These are phyloP conservation scores for Eunapius fragilis DNA, from an alignment of 37 sponge, comb jelly and placozoan genomes.

Conservation along the genomic window DNA sequence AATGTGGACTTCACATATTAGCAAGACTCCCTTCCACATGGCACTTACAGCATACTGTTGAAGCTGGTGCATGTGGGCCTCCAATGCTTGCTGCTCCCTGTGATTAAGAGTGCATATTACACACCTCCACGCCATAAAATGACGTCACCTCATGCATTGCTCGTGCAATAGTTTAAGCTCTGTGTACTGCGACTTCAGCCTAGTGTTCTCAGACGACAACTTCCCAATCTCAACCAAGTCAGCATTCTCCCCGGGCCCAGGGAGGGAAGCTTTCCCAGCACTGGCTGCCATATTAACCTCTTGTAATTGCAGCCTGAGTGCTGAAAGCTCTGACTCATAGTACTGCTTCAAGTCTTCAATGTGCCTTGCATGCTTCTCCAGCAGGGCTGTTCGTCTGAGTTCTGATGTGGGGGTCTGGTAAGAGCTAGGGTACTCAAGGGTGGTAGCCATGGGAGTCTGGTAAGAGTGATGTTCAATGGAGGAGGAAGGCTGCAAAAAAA, in stretches of 20 bases:
- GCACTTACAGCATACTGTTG: slow-evolving; percentile 1
- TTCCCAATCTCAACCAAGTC: neutral
- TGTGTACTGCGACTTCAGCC: neutral
- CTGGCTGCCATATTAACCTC: no score
- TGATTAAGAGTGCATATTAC: no score
- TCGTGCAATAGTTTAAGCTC: neutral
- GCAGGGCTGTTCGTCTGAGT: slow-evolving; percentile 5
- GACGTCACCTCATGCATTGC: neutral
- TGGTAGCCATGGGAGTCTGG: no score
- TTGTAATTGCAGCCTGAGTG: neutral
- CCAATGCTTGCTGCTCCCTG: neutral
- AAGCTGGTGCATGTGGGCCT: slow-evolving; percentile 14
- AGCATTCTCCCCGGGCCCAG: no score
- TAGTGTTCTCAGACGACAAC: slow-evolving; percentile 2
- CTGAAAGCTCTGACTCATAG: slow-evolving; percentile 55
- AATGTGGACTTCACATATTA: neutral
- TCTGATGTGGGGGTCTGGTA: no score
- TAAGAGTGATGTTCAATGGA: no score
- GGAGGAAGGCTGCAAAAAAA: no score
- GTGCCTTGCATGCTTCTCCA: slow-evolving; percentile 63
- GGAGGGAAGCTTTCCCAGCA: neutral
- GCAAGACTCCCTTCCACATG: no score
- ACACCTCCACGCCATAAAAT: neutral
- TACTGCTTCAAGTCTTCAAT: slow-evolving; percentile 55
- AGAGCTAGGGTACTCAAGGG: no score